A percentile compares a stretch with the other conserved stretches of the same genome.
Conservation (phyloP, 2,797 vertebrate species). For the Enteromius fasciolatus region DNA sequence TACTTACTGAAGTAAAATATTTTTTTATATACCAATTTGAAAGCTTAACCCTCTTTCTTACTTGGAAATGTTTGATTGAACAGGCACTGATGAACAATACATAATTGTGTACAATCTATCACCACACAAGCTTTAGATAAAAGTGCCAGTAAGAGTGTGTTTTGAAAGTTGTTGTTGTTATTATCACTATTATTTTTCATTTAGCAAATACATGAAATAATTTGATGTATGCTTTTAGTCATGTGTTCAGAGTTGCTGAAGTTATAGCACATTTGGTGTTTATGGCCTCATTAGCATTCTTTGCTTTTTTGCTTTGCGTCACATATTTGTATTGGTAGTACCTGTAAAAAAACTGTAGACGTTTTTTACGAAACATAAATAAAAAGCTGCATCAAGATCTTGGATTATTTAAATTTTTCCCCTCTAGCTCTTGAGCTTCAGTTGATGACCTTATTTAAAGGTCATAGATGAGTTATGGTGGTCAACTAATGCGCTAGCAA, state of each 20-base stretch:
- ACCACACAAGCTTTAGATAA: background rate
- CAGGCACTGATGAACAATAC: background rate
- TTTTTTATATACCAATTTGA: background rate
- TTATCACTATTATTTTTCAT: background rate
- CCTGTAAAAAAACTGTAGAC: background rate
- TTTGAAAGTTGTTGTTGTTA: background rate
- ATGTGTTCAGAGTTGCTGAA: background rate
- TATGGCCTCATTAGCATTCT: background rate
- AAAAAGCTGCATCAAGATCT: background rate
- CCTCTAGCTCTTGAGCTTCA: background rate
- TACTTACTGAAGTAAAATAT: background rate
- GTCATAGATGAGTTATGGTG: background rate
- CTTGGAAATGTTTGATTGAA: background rate
- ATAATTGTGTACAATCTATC: background rate
- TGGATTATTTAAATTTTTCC: background rate
- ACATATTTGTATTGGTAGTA: background rate
- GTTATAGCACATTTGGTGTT: background rate
- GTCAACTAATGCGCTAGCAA: background rate
- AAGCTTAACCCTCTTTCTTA: background rate
- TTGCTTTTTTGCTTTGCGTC: background rate
- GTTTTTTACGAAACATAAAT: background rate
- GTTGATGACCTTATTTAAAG: background rate
- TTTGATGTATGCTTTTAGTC: background rate
- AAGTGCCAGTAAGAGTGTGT: background rate
- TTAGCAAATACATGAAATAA: background rate